These are phyloP conservation scores for Caerostris darwini DNA, from an alignment of 1,140 invertebrate species.

Conservation along the genomic window DNA sequence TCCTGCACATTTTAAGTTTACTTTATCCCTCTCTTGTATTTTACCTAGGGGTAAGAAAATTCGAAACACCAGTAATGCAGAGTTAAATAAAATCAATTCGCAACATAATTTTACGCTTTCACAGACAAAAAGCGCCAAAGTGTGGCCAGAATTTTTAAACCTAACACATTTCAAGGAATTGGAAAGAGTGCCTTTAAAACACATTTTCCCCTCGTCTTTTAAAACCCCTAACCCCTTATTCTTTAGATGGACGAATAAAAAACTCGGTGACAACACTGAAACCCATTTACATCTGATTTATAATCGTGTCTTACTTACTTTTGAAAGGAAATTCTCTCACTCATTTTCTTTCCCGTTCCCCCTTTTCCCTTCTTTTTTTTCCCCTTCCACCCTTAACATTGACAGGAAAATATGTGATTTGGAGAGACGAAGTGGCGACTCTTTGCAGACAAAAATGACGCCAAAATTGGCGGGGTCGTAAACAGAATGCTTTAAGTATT, in stretches of 20 bases:
- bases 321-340: constrained; percentile 26
- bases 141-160: neutral
- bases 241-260: neutral
- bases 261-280: constrained; percentile 13
- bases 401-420: constrained; percentile 35
- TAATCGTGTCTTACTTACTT: constrained; percentile 44
- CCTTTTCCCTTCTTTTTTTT: too few relatives aligned
- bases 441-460: neutral
- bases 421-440: constrained; percentile 18
- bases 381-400: neutral
- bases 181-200: neutral
- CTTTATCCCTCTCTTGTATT: neutral
- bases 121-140: neutral
- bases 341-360: neutral
- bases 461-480: neutral
- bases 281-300: constrained; percentile 58
- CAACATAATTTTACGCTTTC: neutral
- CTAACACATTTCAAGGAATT: constrained; percentile 1
- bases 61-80: neutral
- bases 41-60: neutral
- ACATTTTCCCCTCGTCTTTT: neutral
- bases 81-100: neutral
- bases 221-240: neutral
- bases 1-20: neutral
- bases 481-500: neutral